Evolutionary conservation across 2,797 vertebrate species (phyloP).

Genomic region (Lerista edwardsae): DNA sequence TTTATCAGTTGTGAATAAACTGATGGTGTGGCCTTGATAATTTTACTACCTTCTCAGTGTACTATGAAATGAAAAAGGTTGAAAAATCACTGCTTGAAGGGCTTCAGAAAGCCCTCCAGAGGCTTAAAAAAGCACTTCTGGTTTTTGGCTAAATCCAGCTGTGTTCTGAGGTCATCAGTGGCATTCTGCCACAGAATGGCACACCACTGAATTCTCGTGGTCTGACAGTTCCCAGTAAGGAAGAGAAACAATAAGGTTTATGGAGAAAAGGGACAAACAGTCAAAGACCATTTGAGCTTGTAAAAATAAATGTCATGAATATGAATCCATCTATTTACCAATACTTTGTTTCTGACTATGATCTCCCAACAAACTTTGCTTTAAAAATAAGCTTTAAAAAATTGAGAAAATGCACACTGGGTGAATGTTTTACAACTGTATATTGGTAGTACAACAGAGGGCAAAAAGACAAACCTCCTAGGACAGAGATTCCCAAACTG

Average conservation of each 20-base stretch:
- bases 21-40: too few species aligned
- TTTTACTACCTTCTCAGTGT: too few species aligned
- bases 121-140: too few species aligned
- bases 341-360: neutral
- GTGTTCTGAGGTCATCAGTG: too few species aligned
- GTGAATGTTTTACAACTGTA: neutral
- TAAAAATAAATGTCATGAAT: neutral
- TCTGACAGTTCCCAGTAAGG: neutral
- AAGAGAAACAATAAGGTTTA: neutral
- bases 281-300: neutral
- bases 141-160: too few species aligned
- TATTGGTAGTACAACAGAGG: neutral
- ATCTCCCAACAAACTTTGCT: neutral
- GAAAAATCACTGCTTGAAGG: too few species aligned
- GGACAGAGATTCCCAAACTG: neutral
- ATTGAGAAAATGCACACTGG: neutral
- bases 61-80: too few species aligned
- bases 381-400: neutral
- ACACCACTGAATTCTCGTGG: too few species aligned
- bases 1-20: too few species aligned
- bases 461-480: neutral
- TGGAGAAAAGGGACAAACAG: neutral
- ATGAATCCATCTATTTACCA: neutral
- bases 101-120: too few species aligned
- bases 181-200: too few species aligned